A percentile compares a stretch with the other conserved stretches of the same genome.
These are phyloP conservation scores for Caprella mutica DNA, from an alignment of 2,888 invertebrate genomes.

Conservation along the genomic window DNA sequence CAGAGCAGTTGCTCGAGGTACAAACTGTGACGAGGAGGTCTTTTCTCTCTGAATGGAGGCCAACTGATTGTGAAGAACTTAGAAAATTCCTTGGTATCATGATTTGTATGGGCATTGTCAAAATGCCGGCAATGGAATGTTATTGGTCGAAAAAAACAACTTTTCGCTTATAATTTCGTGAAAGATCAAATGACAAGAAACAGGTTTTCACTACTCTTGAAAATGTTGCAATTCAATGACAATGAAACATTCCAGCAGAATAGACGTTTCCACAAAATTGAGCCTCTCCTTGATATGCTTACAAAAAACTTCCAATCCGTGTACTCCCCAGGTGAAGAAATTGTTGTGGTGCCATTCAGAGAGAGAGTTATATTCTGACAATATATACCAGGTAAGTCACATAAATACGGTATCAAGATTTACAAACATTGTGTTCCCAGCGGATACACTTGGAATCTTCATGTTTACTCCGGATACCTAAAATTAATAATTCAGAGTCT, in stretches of 20 bases:
- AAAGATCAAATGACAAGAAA: not conserved
- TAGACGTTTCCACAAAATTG: slow-evolving; percentile 6
- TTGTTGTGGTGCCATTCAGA: slow-evolving; percentile 12
- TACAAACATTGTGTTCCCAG: not conserved
- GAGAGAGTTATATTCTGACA: slow-evolving; percentile 5
- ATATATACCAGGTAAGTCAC: not conserved
- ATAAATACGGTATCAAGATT: slow-evolving; percentile 9
- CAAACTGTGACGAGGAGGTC: too few species aligned
- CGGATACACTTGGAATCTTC: slow-evolving; percentile 11
- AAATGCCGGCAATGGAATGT: slow-evolving; percentile 2
- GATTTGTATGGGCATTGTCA: too few species aligned
- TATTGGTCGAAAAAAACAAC: slow-evolving; percentile 11
- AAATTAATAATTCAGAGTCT: slow-evolving; percentile 1
- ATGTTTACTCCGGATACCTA: slow-evolving; percentile 4
- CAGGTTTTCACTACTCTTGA: slow-evolving; percentile 2
- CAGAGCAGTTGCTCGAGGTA: too few species aligned
- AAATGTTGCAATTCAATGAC: slow-evolving; percentile 3
- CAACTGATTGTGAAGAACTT: too few species aligned
- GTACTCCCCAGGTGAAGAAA: not conserved
- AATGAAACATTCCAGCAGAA: slow-evolving; percentile 5
- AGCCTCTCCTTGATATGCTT: slow-evolving; percentile 7
- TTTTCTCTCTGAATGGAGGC: too few species aligned
- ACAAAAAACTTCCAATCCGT: slow-evolving; percentile 10
- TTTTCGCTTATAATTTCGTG: slow-evolving; percentile 3
- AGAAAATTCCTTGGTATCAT: too few species aligned